Evolutionary conservation across 2,797 vertebrate genomes (phyloP), one percentile per base, ranked within the genome.

Genomic region (Phyllotis vaccarum): DNA sequence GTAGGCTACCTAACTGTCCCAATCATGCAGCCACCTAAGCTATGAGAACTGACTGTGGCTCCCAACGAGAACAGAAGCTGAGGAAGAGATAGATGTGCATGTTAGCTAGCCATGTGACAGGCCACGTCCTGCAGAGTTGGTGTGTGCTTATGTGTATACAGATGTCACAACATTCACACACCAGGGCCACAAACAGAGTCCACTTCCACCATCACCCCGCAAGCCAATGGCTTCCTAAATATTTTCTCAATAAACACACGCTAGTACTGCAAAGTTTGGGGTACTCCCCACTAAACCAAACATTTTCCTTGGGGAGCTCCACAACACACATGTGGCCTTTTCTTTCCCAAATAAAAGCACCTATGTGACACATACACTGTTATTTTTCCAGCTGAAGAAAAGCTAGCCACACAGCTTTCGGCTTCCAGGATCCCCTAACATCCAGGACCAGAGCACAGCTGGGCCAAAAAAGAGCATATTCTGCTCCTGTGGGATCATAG

Each of bases 401-500:
- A 31, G 31, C 29, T 5, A 66, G 64, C 0, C 31, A 43, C 66
- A 12, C 31, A 6, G 52, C 19, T 24, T 40, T 22, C 19, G 19
- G 7, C 5, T 4, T 27, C 79, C 22, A 12, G 21, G 29, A n/a
- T 22, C 17, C 11, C 10, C 37, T 76, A 46, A 68, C 56, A 68
- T 56, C 5, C 6, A 58, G 43, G 19, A 40, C 12, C 37, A 34
- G 4, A 29, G 75, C 34, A 79, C 0, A 21, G 24, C 2, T 0
- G 34, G 40, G 49, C 66, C 72, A 86, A 37, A 85, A 24, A 2
- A 49, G 16, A 64, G 79, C 27, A n/a, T 22, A 2, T 6, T 11
- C 29, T 56, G 34, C 21, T 79, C 13, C 68, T 0, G 21, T 0
- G 40, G 22, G 52, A 5, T 40, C 29, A 19, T 0, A 0, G 54